phyloP scores from a whole-genome alignment of 2,888 invertebrate species.

The Julus scandinavius region DNA sequence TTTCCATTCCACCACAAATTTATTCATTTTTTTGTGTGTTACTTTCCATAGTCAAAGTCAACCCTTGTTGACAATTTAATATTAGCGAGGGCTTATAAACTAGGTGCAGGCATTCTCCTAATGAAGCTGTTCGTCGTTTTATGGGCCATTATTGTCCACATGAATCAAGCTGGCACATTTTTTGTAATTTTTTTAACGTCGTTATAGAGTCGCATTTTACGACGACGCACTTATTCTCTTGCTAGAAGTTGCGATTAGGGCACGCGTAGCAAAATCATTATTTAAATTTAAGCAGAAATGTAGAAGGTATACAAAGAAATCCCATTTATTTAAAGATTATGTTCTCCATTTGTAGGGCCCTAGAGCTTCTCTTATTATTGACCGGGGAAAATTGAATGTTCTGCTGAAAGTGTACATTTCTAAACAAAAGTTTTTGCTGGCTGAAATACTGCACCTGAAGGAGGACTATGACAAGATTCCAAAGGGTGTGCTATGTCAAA shows the following conservation, averaged over 20 bases:
- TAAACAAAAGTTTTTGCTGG: neutral
- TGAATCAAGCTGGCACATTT: slow-evolving; percentile 35
- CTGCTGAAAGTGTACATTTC: neutral
- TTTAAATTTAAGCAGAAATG: neutral
- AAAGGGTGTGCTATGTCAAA: neutral
- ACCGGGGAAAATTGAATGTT: neutral
- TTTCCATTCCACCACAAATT: slow-evolving; percentile 30
- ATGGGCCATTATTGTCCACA: slow-evolving; percentile 43
- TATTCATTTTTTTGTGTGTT: slow-evolving; percentile 1
- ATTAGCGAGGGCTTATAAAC: slow-evolving; percentile 39
- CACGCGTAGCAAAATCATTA: neutral
- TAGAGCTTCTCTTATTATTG: neutral
- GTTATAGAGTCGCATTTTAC: slow-evolving; percentile 12
- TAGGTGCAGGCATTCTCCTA: slow-evolving; percentile 43
- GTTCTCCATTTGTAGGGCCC: neutral
- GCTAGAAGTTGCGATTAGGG: slow-evolving; percentile 6
- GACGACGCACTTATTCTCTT: neutral
- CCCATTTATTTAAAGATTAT: slow-evolving; percentile 14
- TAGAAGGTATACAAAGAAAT: neutral
- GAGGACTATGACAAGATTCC: neutral
- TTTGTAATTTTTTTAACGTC: slow-evolving; percentile 37
- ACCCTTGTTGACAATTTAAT: slow-evolving; percentile 46
- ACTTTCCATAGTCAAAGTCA: neutral
- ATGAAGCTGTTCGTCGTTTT: slow-evolving; percentile 41
- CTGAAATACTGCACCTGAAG: neutral